Base-by-base conservation (phyloP, 1,140 invertebrate species). In the Nasonia vitripennis region DNA sequence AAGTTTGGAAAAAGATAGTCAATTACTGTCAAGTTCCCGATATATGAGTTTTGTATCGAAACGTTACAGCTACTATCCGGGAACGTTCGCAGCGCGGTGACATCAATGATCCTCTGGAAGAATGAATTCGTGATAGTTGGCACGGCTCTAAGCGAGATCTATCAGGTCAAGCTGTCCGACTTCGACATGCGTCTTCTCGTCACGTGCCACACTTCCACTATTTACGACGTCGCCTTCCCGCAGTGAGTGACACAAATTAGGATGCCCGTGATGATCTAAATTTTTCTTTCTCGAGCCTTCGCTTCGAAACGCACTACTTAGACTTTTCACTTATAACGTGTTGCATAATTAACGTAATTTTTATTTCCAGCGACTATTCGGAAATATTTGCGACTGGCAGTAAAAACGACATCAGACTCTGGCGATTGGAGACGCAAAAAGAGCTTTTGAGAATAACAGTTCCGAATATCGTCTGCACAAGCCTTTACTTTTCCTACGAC, bases 341-440 rank as follows among this genome's bases (percentile, higher is more conserved):
- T 5, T 37, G 34, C 34, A 6, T 37, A 37, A 37, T 37, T 37
- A 37, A 37, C 34, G 34, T 37, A 3, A 5, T 79, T 62, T 45
- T 77, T 51, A 17, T 55, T 78, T 31, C 34, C 87, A 97, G 96
- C 70, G 94, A 96, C 82, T 96, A 96, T 92, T 96, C 96, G 0
- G 95, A 97, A 81, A 96, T 98, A 85, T 98, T 98, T 93, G 96
- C 97, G 34, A 98, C 97, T 0, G 96, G 95, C 77, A 96, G 97
- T 82, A 95, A 96, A 89, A 95, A 98, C 90, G 96, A 97, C 88
- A 96, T 99, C 34, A 94, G 98, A 86, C 94, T 99, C 34, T 99
- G 98, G 98, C 96, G 96, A 86, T 92, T 96, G 34, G 92, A 94
- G 37, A 95, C 95, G 0, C 95, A 95, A 84, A 95, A 96, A 89